Evolutionary conservation across 1,140 invertebrate genomes (phyloP), one percentile per base, ranked within the genome.

Genomic region (Heliconius hermathena): DNA sequence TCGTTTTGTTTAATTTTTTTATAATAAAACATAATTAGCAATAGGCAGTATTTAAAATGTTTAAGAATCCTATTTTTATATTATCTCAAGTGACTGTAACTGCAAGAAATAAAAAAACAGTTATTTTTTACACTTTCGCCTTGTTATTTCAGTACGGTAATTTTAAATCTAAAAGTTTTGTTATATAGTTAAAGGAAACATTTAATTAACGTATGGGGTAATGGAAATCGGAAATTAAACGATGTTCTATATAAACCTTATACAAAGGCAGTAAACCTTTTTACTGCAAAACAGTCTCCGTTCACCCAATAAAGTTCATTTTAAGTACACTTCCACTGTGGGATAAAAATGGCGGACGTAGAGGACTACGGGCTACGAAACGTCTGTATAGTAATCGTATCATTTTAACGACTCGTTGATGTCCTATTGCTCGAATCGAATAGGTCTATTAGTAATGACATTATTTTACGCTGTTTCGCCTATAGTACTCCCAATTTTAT

Each of bases 271-370:
- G 77, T 84, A 84, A 82, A 85, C 82, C 81, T 83, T 88, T 87
- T 88, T 81, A 85, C 83, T 85, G 83, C 66, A 82, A 85, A 85
- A 76, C 84, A 86, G 83, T 84, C 83, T 80, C 76, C 83, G 79
- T 73, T 84, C 82, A 86, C 83, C 83, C 82, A 83, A 89, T 89
- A 87, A 89, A 89, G 84, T 85, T 84, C 81, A 83, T 54, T 78
- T 81, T 72, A 75, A 86, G 83, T 83, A 83, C 74, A 87, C 78
- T 78, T 84, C 84, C 80, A 78, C 81, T 72, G 78, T 74, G 76
- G 76, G 73, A 78, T 74, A 78, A 80, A 76, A 77, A 81, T 78
- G 52, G 80, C 78, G 83, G 81, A 41, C 77, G 80, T 11, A 41
- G 54, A 66, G n/a, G 22, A 52, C 74, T 60, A 26, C 74, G 33